Percentiles rank a stretch among this genome's conserved stretches.
Conservation (phyloP, 2,888 invertebrate species). For the Meiosimyza platycephala region DNA sequence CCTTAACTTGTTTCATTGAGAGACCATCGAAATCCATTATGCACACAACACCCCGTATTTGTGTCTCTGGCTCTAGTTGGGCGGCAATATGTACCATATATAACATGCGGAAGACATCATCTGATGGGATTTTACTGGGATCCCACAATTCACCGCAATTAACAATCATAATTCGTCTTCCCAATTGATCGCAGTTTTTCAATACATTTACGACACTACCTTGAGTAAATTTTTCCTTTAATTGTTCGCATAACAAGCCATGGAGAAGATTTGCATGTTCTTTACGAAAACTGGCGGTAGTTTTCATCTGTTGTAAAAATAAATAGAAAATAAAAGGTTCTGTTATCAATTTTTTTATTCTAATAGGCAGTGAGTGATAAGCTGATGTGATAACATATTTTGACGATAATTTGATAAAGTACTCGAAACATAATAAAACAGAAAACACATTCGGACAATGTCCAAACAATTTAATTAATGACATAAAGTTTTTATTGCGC, state of each 20-base stretch:
- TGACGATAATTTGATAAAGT: slow-evolving; percentile 1
- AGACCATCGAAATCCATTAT: slow-evolving; percentile 86
- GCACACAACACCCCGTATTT: slow-evolving; percentile 83
- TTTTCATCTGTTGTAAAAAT: slow-evolving; percentile 73
- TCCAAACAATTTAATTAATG: too few species aligned
- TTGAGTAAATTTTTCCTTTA: slow-evolving; percentile 76
- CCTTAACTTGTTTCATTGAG: slow-evolving; percentile 78
- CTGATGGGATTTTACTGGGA: slow-evolving; percentile 77
- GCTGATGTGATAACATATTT: background rate
- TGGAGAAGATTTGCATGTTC: slow-evolving; percentile 76
- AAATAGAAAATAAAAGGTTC: slow-evolving; percentile 16
- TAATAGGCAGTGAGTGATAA: background rate
- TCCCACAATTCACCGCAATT: slow-evolving; percentile 83
- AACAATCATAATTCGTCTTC: slow-evolving; percentile 79
- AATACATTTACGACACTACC: slow-evolving; percentile 83
- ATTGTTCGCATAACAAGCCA: slow-evolving; percentile 76
- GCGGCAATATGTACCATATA: slow-evolving; percentile 84
- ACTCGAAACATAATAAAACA: background rate
- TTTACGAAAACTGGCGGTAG: slow-evolving; percentile 80
- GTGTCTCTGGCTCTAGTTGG: slow-evolving; percentile 80
- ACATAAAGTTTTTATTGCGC: too few species aligned
- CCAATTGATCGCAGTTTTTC: slow-evolving; percentile 79
- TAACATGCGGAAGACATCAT: slow-evolving; percentile 82
- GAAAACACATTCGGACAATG: background rate
- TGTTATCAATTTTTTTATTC: too few species aligned